Evolutionary conservation across 2,797 vertebrate genomes (phyloP).

Genomic region (Vipera latastei): DNA sequence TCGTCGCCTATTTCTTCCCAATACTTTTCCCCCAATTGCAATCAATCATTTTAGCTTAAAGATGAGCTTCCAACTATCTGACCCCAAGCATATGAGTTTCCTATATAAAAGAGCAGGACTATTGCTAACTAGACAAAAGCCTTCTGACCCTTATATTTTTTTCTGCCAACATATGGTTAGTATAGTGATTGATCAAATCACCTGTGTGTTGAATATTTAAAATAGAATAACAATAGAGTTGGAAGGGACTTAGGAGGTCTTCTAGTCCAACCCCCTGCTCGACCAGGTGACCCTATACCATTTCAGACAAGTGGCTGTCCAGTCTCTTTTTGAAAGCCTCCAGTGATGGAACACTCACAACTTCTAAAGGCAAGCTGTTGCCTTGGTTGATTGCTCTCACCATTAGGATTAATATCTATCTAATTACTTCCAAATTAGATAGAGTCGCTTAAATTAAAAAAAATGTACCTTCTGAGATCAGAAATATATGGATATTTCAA

Average conservation of each 20-base stretch:
- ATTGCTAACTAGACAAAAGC: background rate
- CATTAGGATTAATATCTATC: background rate
- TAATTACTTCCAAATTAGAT: background rate
- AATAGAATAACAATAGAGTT: background rate
- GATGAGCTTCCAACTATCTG: constrained; percentile 23
- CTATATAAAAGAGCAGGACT: constrained; percentile 29
- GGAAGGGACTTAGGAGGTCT: background rate
- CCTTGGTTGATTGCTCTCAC: background rate
- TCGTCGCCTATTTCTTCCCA: background rate
- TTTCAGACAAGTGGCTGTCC: background rate
- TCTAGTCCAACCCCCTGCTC: background rate
- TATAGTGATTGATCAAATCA: background rate
- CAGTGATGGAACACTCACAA: background rate
- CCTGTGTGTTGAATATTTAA: background rate
- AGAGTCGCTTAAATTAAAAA: background rate
- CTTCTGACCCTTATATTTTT: background rate
- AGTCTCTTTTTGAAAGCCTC: background rate
- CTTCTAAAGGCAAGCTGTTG: background rate
- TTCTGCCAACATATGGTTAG: background rate
- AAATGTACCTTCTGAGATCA: background rate
- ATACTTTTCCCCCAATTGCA: background rate
- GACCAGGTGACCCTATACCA: background rate
- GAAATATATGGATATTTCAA: background rate
- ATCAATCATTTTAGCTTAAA: background rate
- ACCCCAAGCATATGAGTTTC: constrained; percentile 25